Conservation (phyloP, 2,797 vertebrate genomes). For the Centropyge bicolor region DNA sequence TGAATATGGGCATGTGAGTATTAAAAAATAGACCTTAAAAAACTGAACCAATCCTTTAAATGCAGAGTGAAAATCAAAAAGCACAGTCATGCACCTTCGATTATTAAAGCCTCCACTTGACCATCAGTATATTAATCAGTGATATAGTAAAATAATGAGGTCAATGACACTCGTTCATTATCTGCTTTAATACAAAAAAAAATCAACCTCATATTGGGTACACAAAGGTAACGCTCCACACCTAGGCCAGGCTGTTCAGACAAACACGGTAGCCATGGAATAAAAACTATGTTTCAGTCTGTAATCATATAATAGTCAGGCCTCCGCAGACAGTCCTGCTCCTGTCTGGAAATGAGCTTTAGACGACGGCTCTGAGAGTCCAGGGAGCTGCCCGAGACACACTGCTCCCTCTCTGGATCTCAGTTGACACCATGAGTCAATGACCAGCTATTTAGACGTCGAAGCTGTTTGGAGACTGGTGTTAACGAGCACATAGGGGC, state of each 20-base stretch:
- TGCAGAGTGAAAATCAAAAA: background rate
- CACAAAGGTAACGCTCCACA: background rate
- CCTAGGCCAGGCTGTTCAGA: background rate
- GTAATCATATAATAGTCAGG: slow-evolving; percentile 2
- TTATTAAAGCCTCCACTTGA: background rate
- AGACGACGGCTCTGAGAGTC: slow-evolving; percentile 22
- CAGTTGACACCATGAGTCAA: slow-evolving; percentile 61
- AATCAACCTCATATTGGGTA: background rate
- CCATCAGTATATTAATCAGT: background rate
- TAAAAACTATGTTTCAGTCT: slow-evolving; percentile 21
- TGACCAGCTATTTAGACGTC: slow-evolving; percentile 60
- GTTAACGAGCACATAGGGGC: slow-evolving; percentile 76
- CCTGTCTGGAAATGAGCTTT: slow-evolving; percentile 48
- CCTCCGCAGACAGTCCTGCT: slow-evolving; percentile 18
- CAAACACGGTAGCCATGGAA: background rate
- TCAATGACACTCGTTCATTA: background rate
- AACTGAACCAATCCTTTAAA: background rate
- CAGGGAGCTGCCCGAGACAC: slow-evolving; percentile 49
- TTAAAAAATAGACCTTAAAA: background rate
- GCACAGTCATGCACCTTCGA: background rate
- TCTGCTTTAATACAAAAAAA: background rate
- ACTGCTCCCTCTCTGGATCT: slow-evolving; percentile 32
- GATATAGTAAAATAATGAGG: background rate
- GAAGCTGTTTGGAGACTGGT: slow-evolving; percentile 66
- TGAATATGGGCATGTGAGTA: no score